Base-by-base conservation (phyloP, 2,113 vertebrate species). In the Nibea coibor region DNA sequence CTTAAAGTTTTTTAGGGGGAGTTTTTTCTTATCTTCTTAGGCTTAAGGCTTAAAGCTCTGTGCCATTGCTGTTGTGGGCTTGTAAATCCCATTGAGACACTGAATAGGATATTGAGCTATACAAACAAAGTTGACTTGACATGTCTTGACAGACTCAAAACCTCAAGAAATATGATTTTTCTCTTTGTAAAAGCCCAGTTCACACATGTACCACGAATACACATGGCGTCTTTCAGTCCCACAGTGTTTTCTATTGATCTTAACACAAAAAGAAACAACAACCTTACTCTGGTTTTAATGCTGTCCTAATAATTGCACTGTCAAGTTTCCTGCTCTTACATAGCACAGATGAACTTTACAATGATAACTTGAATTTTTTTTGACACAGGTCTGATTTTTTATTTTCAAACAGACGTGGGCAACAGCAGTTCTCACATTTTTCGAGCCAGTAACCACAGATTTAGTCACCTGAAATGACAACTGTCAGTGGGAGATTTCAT, bases 81-180 rank as follows among this genome's bases (percentile, higher is more conserved):
- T 7, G 50, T 26, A 72, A 67, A 86, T 66, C 62, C 70, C 58
- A 43, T 22, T 35, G 75, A 80, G 81, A 72, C 65, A 15, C 35
- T 48, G 65, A 85, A 78, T 61, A 43, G 50, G 74, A 81, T 58
- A 62, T 64, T 6, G 26, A 51, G 10, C 28, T 58, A 28, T 17
- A 51, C 59, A 83, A 85, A 89, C 76, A 80, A 72, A 78, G 71
- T 72, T 77, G 75, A 75, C 65, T 15, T 78, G 73, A 87, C 22
- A 14, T 68, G 64, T 77, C 72, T 53, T 66, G 76, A 75, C 80
- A 81, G 61, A 75, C 31, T 71, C 67, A 85, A 85, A 81, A 73
- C 76, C 65, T 59, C 22, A 53, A 78, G 15, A 71, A 83, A 75
- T 22, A n/a, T 35, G 22, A 66, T 75, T 50, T 39, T 56, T 78